Evolutionary conservation across 2,888 invertebrate genomes (phyloP), one percentile per base, ranked within the genome.

Genomic region (Aplocera efformata): DNA sequence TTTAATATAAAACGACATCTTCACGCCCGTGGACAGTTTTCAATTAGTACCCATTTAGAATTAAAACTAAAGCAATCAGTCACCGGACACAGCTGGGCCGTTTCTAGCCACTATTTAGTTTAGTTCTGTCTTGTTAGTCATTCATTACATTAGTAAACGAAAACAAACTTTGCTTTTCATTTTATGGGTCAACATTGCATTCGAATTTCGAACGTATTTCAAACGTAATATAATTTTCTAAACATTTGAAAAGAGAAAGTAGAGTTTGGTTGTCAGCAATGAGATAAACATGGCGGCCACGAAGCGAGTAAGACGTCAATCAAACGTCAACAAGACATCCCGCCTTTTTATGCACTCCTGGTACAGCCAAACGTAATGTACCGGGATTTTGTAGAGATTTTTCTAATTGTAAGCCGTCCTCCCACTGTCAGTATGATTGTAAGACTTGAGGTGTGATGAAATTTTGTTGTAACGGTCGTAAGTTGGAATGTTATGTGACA

Each of bases 271-370:
- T 41, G 51, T 58, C 60, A 62, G 72, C 71, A 79, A 79, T 79
- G 77, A 81, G 75, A 81, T 83, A 82, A 85, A 86, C 78, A 83
- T 81, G 83, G 80, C 75, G 60, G 74, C 68, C 71, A 66, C 66
- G 67, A 76, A 65, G 63, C 78, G 80, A 88, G 86, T 86, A 74
- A 88, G 86, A 81, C 65, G 86, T 88, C 86, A 88, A 86, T 88
- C 86, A 86, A 72, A 79, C 84, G 86, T 88, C 86, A 84, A 65
- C 81, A 34, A 55, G 72, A 76, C 70, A 79, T 84, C 79, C 78
- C 77, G 72, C 71, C 40, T 69, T 72, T 67, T 73, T 72, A 79
- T 83, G 76, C 72, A 58, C 81, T 79, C 79, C 79, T 81, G 71
- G 83, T 83, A 82, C 72, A 60, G 61, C 59, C 61, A 58, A 67